These are phyloP conservation scores for Tenualosa ilisha DNA, from an alignment of 2,797 vertebrate species.

Conservation along the genomic window DNA sequence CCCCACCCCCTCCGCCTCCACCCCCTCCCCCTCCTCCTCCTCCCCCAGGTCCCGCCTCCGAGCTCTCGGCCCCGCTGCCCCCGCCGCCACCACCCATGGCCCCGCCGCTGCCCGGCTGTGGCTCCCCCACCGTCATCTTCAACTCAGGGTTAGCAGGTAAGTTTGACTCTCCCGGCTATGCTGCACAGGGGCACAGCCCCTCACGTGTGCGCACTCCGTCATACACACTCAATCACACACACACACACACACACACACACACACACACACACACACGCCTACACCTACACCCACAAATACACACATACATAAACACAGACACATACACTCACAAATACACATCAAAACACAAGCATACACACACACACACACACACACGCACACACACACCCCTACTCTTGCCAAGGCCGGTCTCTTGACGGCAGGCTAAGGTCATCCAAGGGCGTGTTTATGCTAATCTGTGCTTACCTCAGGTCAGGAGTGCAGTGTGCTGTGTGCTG, in stretches of 20 bases:
- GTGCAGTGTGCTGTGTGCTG: too few relatives aligned
- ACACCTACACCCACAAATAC: neutral
- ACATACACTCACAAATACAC: neutral
- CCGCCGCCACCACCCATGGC: conserved; percentile 88
- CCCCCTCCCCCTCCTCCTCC: conserved; percentile 77
- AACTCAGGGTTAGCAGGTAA: conserved; percentile 95
- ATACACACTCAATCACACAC: neutral
- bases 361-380: neutral
- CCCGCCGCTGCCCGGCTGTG: conserved; percentile 87
- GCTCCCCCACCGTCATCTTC: conserved; percentile 91
- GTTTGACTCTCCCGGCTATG: neutral
- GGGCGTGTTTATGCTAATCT: neutral
- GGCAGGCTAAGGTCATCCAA: neutral
- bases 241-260: neutral
- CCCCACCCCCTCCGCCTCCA: conserved; percentile 65
- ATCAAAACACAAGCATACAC: neutral
- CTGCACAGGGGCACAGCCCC: neutral
- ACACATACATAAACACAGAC: neutral
- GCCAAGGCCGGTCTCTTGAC: neutral
- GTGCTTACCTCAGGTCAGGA: neutral
- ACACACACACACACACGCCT: neutral
- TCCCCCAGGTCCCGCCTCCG: conserved; percentile 63
- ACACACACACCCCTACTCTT: neutral
- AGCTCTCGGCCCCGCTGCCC: conserved; percentile 73
- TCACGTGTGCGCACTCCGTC: neutral